These are phyloP conservation scores for Dasyornis broadbenti DNA, from an alignment of 2,113 vertebrate species.

Conservation along the genomic window DNA sequence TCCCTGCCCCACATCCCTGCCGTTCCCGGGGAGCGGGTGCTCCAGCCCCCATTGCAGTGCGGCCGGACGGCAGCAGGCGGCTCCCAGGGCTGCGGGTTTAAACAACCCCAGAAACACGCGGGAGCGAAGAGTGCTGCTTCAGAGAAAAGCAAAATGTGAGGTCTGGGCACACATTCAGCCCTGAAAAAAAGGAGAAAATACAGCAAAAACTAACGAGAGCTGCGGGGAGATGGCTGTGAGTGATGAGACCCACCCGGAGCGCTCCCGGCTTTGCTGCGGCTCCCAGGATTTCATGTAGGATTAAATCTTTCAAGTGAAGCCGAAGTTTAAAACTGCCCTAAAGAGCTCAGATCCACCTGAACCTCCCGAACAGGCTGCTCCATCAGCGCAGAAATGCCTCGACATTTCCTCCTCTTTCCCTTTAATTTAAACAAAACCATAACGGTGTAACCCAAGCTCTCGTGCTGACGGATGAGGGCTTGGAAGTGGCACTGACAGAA, in stretches of 20 bases:
- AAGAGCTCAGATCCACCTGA: not conserved
- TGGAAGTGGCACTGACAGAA: not conserved
- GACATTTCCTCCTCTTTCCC: not conserved
- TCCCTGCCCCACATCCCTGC: not conserved
- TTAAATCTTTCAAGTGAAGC: not conserved
- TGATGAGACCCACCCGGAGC: not conserved
- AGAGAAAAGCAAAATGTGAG: not conserved
- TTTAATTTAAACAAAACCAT: not conserved
- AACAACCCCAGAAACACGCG: not conserved
- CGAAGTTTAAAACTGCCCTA: not conserved
- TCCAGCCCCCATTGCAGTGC: not conserved
- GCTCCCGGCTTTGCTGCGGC: not conserved
- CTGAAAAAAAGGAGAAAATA: not conserved
- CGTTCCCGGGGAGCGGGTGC: accelerated
- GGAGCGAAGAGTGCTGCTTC: accelerated
- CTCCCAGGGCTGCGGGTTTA: not conserved
- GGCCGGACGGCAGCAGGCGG: not conserved
- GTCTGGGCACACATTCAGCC: accelerated
- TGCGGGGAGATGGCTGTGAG: not conserved
- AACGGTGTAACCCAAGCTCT: not conserved
- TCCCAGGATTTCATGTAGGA: not conserved
- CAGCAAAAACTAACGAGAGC: not conserved
- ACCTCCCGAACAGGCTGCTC: not conserved
- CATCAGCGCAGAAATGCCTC: not conserved
- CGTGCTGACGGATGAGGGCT: not conserved